Percentiles rank a stretch among this genome's conserved stretches.
phyloP scores from a whole-genome alignment of 2,888 invertebrate species.

The Bembecia ichneumoniformis region DNA sequence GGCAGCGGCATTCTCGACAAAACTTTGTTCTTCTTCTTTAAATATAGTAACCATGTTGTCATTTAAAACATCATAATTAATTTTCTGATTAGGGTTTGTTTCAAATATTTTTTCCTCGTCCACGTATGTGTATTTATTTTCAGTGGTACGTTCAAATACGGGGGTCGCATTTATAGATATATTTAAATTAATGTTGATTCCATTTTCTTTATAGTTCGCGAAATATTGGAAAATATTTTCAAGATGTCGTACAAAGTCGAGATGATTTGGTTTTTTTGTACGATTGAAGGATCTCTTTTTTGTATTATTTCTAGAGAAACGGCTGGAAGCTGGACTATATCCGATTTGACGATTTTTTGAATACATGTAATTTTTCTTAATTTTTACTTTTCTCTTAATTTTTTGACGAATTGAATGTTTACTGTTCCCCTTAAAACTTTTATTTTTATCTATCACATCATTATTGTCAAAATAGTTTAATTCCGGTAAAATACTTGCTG shows the following conservation, averaged over 20 bases:
- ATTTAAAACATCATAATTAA: too few relatives aligned
- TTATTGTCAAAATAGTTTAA: too few relatives aligned
- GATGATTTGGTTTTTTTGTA: slow-evolving; percentile 12
- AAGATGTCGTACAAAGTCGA: slow-evolving; percentile 24
- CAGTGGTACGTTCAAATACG: background rate
- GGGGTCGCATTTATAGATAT: slow-evolving; percentile 32
- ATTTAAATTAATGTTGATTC: slow-evolving; percentile 38
- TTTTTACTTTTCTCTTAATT: slow-evolving; percentile 8
- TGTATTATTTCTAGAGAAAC: too few relatives aligned
- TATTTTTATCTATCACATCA: too few relatives aligned
- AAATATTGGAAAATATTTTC: slow-evolving; percentile 35
- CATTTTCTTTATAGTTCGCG: slow-evolving; percentile 22
- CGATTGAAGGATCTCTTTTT: slow-evolving; percentile 20
- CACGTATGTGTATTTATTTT: background rate
- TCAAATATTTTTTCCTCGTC: too few relatives aligned
- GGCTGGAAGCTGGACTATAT: slow-evolving; percentile 5
- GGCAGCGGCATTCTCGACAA: background rate
- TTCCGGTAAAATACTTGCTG: too few relatives aligned
- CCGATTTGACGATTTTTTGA: background rate
- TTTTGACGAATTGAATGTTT: slow-evolving; percentile 2
- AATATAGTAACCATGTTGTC: too few relatives aligned
- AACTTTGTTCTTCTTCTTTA: background rate
- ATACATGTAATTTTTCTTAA: background rate
- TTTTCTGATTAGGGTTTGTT: too few relatives aligned
- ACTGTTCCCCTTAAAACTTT: too few relatives aligned